phyloP scores from a whole-genome alignment of 2,888 invertebrate genomes.

The Machimus atricapillus region DNA sequence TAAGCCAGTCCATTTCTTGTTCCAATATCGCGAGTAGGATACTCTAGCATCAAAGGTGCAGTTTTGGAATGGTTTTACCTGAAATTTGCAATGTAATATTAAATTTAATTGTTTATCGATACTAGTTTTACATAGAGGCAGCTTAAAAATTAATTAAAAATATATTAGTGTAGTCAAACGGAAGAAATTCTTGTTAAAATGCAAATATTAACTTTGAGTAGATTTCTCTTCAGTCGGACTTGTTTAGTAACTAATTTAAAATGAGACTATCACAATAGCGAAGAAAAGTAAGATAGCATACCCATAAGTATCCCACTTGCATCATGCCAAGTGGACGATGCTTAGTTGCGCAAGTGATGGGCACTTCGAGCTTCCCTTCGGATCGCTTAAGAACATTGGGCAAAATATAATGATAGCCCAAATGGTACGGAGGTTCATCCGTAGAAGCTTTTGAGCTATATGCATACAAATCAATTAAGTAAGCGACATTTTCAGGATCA shows the following conservation, averaged over 20 bases:
- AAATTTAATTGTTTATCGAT: not conserved
- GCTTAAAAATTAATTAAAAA: not conserved
- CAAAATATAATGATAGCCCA: constrained; percentile 89
- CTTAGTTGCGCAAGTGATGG: constrained; percentile 85
- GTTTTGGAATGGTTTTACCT: constrained; percentile 55
- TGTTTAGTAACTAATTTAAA: not conserved
- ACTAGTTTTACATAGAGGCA: not conserved
- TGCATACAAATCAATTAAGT: constrained; percentile 83
- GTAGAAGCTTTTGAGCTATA: constrained; percentile 70
- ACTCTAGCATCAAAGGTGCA: constrained; percentile 76
- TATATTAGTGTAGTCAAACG: not conserved
- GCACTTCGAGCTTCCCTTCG: constrained; percentile 78
- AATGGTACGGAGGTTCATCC: constrained; percentile 80
- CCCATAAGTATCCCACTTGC: constrained; percentile 68
- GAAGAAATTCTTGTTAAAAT: too few relatives aligned
- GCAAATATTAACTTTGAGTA: not conserved
- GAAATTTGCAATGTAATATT: not conserved
- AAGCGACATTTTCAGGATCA: constrained; percentile 78
- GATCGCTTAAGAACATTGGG: constrained; percentile 83
- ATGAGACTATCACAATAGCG: not conserved
- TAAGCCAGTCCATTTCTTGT: constrained; percentile 81
- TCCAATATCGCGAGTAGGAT: constrained; percentile 87
- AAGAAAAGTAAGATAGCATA: constrained; percentile 48
- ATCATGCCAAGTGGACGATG: constrained; percentile 88
- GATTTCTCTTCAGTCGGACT: not conserved